These are phyloP conservation scores for Arvicanthis niloticus DNA, from an alignment of 2,113 vertebrate species.

Conservation along the genomic window DNA sequence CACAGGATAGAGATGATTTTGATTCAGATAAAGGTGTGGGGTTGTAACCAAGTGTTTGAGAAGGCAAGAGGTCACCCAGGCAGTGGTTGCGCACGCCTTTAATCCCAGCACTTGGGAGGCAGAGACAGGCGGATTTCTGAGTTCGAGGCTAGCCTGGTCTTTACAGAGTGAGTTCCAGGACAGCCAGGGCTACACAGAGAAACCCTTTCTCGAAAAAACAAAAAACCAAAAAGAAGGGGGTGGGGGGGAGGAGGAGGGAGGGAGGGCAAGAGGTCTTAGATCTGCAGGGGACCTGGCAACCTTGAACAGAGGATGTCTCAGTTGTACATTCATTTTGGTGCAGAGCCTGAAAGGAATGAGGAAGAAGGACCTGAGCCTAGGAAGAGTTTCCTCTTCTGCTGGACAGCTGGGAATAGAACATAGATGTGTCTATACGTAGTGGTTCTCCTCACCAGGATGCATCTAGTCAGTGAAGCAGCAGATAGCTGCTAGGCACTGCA, in stretches of 20 bases:
- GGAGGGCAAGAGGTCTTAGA: neutral
- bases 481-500: neutral
- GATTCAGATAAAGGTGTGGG: neutral
- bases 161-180: no score
- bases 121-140: no score
- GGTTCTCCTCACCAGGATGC: neutral
- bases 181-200: no score
- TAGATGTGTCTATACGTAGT: neutral
- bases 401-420: neutral
- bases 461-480: constrained; percentile 8
- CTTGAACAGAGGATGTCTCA: neutral
- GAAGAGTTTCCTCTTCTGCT: neutral
- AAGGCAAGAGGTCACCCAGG: neutral
- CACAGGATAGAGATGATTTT: constrained; percentile 40
- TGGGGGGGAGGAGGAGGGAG: no score
- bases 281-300: neutral
- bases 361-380: neutral
- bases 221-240: no score
- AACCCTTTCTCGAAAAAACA: no score
- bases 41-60: neutral
- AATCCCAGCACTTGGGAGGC: no score
- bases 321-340: neutral
- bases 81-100: no score
- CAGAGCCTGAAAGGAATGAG: constrained; percentile 28
- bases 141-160: no score